Conservation (phyloP, 2,113 vertebrate species). For the Lepidothrix coronata region DNA sequence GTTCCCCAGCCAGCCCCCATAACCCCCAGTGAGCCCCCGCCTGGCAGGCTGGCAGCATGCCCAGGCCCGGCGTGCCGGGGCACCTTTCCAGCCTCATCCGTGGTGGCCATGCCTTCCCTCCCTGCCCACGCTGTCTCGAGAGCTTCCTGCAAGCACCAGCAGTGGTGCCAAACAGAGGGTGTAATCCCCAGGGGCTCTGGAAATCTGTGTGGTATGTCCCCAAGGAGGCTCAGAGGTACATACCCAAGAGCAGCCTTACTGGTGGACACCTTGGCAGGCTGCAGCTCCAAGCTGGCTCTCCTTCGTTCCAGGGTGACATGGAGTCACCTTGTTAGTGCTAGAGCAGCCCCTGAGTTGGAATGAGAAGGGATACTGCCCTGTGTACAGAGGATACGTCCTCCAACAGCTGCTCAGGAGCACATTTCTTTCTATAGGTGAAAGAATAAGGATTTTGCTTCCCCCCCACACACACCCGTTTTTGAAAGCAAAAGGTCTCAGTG, state of each 20-base stretch:
- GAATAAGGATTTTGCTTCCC: not conserved
- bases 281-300: not conserved
- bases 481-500: not conserved
- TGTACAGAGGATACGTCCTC: not conserved
- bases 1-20: not conserved
- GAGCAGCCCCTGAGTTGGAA: not conserved
- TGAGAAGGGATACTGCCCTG: not conserved
- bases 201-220: accelerated
- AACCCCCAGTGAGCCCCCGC: not conserved
- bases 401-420: not conserved
- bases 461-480: not conserved
- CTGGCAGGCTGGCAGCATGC: accelerated
- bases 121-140: not conserved
- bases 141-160: not conserved
- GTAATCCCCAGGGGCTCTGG: not conserved
- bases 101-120: not conserved
- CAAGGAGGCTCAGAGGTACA: accelerated
- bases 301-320: not conserved
- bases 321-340: not conserved
- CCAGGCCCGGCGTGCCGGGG: accelerated
- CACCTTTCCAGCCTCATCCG: not conserved
- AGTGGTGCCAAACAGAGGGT: not conserved
- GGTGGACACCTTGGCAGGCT: not conserved
- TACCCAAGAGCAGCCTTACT: not conserved
- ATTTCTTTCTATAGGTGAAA: not conserved